phyloP scores from a whole-genome alignment of 35 echinoderm and acorn worm genomes.

The Apostichopus californicus region DNA sequence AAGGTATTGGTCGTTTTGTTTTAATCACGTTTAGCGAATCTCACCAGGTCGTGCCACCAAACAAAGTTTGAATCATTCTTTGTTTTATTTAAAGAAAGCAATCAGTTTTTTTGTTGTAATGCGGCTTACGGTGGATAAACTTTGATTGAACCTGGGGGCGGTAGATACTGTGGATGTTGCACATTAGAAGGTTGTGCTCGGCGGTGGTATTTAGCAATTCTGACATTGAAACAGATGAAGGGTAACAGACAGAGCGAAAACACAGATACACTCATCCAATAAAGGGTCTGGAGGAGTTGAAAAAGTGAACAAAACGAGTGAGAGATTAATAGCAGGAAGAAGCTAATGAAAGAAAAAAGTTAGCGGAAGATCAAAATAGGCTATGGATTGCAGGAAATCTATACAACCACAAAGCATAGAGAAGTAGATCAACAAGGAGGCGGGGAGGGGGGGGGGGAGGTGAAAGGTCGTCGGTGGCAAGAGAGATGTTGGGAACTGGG shows the following conservation, averaged over 20 bases:
- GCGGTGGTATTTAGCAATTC: constrained; percentile 45
- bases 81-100: background rate
- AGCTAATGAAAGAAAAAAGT: no score
- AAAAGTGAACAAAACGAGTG: no score
- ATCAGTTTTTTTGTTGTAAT: background rate
- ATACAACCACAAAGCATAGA: no score
- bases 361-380: no score
- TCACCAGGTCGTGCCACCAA: background rate
- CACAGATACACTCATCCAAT: constrained; percentile 2
- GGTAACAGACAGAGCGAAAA: constrained; percentile 33
- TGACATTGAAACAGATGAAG: constrained; percentile 37
- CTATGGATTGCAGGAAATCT: no score
- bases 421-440: no score
- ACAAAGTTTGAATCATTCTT: background rate
- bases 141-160: background rate
- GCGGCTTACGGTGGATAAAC: background rate
- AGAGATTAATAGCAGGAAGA: no score
- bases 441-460: no score
- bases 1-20: no score
- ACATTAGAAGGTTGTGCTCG: background rate
- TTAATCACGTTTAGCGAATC: background rate
- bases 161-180: background rate
- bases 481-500: no score
- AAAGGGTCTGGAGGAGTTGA: background rate
- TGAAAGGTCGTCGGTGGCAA: no score